These are phyloP conservation scores for Apostichopus leukothele DNA, from an alignment of 53 echinoderm and acorn worm genomes.

Conservation along the genomic window DNA sequence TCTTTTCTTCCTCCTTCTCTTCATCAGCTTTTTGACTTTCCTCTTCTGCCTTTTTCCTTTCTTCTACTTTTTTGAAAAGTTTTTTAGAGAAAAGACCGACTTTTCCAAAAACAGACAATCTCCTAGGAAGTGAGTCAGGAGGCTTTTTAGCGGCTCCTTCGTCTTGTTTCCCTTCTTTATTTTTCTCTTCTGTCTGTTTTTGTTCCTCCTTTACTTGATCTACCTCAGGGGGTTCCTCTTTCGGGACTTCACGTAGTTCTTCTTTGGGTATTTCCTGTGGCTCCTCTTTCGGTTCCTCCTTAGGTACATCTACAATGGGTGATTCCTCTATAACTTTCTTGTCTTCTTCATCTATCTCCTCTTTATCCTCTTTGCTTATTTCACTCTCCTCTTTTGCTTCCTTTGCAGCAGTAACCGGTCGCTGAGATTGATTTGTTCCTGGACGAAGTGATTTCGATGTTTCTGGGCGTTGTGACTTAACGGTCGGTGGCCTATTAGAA, in stretches of 20 bases:
- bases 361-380: background rate
- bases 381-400: slow-evolving; percentile 22
- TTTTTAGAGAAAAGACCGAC: slow-evolving; percentile 25
- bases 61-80: slow-evolving; percentile 15
- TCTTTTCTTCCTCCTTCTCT: slow-evolving; percentile 40
- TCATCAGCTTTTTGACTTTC: background rate
- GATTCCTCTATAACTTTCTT: slow-evolving; percentile 30
- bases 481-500: slow-evolving; percentile 14
- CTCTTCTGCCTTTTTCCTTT: background rate
- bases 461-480: background rate
- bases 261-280: background rate
- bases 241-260: background rate
- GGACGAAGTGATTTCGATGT: slow-evolving; percentile 19
- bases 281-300: background rate
- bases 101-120: slow-evolving; percentile 28
- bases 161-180: background rate
- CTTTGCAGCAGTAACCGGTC: slow-evolving; percentile 1
- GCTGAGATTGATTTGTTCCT: background rate
- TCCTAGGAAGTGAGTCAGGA: background rate
- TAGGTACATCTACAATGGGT: background rate
- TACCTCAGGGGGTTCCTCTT: background rate
- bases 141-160: background rate
- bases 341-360: slow-evolving; percentile 22
- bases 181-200: slow-evolving; percentile 28
- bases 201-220: background rate